phyloP scores from a whole-genome alignment of 2,888 invertebrate genomes.

The Dendrolimus pini region DNA sequence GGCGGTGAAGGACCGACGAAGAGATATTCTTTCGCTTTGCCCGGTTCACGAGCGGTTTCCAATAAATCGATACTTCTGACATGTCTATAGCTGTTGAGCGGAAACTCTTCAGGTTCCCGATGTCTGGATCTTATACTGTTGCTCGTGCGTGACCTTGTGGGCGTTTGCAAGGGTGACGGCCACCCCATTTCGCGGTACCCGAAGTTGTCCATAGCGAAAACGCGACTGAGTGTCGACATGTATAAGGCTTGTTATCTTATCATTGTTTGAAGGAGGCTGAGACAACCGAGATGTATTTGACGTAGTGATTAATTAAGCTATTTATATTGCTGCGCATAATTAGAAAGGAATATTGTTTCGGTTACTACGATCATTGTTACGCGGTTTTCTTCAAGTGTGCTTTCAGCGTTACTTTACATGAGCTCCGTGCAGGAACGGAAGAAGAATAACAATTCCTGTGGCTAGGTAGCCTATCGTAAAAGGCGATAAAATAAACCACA shows the following conservation, averaged over 20 bases:
- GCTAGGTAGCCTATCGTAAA: too few species aligned
- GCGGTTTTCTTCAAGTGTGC: too few species aligned
- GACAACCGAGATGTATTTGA: conserved; percentile 45
- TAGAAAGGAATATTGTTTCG: conserved; percentile 13
- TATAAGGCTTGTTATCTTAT: conserved; percentile 49
- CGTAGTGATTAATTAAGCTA: conserved; percentile 57
- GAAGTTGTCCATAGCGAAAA: conserved; percentile 77
- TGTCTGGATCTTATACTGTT: conserved; percentile 63
- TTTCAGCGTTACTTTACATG: background rate
- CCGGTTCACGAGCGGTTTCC: conserved; percentile 76
- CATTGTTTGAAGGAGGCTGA: conserved; percentile 44
- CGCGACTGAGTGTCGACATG: conserved; percentile 37
- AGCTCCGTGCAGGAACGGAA: too few species aligned
- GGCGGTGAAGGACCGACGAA: conserved; percentile 88
- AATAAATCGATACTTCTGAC: conserved; percentile 68
- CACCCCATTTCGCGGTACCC: conserved; percentile 79
- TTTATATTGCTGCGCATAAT: conserved; percentile 48
- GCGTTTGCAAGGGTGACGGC: conserved; percentile 45
- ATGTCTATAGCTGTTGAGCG: conserved; percentile 63
- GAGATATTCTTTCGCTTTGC: conserved; percentile 82
- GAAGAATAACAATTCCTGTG: too few species aligned
- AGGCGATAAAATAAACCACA: too few species aligned
- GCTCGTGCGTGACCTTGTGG: conserved; percentile 42
- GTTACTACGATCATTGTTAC: background rate
- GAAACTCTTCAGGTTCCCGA: conserved; percentile 72